Evolutionary conservation across 2,888 invertebrate genomes (phyloP).

Genomic region (Blera fallax): DNA sequence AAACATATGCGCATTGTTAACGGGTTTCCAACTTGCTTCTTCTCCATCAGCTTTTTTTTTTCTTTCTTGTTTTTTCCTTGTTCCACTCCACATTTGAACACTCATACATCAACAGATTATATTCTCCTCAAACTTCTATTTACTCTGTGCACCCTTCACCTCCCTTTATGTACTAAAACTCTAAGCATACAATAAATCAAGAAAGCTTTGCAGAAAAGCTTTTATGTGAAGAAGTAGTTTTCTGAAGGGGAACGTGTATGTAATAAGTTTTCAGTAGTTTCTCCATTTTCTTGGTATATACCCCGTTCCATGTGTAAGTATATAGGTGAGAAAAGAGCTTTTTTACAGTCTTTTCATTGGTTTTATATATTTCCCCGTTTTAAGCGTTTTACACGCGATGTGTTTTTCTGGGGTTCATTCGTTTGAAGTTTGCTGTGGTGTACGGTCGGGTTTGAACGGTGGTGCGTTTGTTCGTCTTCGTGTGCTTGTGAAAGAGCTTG

Average conservation of each 20-base stretch:
- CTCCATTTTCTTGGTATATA: constrained; percentile 24
- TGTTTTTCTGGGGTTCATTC: constrained; percentile 80
- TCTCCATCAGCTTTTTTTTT: constrained; percentile 46
- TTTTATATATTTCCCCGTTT: constrained; percentile 62
- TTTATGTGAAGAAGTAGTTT: constrained; percentile 1
- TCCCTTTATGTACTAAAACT: constrained; percentile 19
- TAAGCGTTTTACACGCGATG: constrained; percentile 77
- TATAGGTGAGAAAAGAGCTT: constrained; percentile 56
- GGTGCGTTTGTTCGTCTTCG: constrained; percentile 58
- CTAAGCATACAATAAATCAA: no score
- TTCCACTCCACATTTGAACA: constrained; percentile 13
- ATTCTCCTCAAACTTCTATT: neutral
- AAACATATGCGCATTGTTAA: constrained; percentile 70
- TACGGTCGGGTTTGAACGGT: constrained; percentile 77
- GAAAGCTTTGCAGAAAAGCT: constrained; percentile 24
- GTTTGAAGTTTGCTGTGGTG: constrained; percentile 78
- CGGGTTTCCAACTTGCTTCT: constrained; percentile 68
- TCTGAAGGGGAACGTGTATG: constrained; percentile 22
- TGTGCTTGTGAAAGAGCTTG: neutral
- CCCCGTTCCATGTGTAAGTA: neutral
- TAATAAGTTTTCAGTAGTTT: constrained; percentile 11
- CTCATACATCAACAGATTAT: neutral
- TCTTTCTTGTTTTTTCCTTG: neutral
- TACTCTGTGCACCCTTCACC: constrained; percentile 22
- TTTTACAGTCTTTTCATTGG: constrained; percentile 14